A percentile compares a stretch with the other conserved stretches of the same genome.
Evolutionary conservation across 2,888 invertebrate genomes (phyloP).

Genomic region (Parascotia fuliginaria): DNA sequence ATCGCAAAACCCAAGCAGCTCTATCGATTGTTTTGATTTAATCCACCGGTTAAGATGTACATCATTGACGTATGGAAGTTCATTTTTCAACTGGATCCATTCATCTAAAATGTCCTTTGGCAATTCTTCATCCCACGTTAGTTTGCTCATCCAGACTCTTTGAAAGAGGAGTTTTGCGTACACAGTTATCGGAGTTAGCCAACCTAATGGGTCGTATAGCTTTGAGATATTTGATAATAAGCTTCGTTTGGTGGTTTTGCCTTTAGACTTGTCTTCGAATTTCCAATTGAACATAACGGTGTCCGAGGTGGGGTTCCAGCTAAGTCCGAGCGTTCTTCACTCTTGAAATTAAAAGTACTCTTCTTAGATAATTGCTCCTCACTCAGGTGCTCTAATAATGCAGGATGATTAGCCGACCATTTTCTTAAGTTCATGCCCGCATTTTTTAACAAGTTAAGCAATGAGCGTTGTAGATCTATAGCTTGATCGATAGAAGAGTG

Average conservation of each 20-base stretch:
- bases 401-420: background rate
- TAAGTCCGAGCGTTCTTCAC: constrained; percentile 15
- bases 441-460: background rate
- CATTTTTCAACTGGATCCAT: background rate
- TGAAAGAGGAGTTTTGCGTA: background rate
- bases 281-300: constrained; percentile 18
- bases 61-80: background rate
- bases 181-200: background rate
- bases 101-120: background rate
- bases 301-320: constrained; percentile 19
- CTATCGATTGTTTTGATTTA: constrained; percentile 3
- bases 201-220: constrained; percentile 1
- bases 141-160: background rate
- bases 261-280: background rate
- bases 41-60: constrained; percentile 1
- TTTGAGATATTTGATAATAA: constrained; percentile 13
- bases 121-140: background rate
- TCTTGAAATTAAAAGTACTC: constrained; percentile 18
- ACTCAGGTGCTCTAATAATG: background rate
- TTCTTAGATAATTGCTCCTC: background rate
- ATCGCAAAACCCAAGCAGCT: constrained; percentile 31
- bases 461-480: no score
- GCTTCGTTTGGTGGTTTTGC: constrained; percentile 10
- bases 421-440: constrained; percentile 1
- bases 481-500: background rate